Evolutionary conservation across 2,888 invertebrate genomes (phyloP), one percentile per base, ranked within the genome.

Genomic region (Ypsolopha sequella): DNA sequence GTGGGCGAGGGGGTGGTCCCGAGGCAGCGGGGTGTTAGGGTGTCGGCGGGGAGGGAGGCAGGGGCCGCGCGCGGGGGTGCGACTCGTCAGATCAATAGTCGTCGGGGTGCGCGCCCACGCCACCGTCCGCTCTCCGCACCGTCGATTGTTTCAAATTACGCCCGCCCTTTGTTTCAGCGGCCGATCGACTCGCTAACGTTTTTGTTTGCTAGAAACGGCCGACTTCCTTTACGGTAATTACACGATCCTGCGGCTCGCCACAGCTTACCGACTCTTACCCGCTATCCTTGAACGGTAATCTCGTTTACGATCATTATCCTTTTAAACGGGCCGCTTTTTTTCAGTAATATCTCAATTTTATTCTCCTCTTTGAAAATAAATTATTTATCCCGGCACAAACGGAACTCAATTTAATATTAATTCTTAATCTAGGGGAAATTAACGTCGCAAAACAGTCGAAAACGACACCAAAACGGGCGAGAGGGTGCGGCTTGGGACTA

Each of bases 131-230:
- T 72, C 75, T 70, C 75, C 77, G 74, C 75, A 71, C 73, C 73
- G 70, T 74, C 82, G 82, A 86, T 86, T 85, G 85, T 85, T 85
- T 85, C 85, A 80, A 84, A 84, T 84, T 86, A 82, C 82, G 75
- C 75, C 70, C 73, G 81, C 75, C 63, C 82, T 84, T 86, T 85
- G 84, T 84, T 80, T 78, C 78, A 76, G 76, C 76, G 76, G 73
- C 79, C 76, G 81, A 84, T 84, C 80, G 79, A 79, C 72, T 80
- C 76, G 76, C 77, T 74, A 64, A 68, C 72, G 74, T 82, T 84
- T 84, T 85, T 81, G 85, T 84, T 81, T 77, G 74, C 73, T 71
- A 74, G 74, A 76, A 80, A 78, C 80, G 78, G 76, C 70, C 74
- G 68, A 76, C 82, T 82, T 85, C 80, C 80, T 79, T 81, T 73